A percentile compares a stretch with the other conserved stretches of the same genome.
Conservation (phyloP, 2,888 invertebrate species). For the Deladenus siricidicola region DNA sequence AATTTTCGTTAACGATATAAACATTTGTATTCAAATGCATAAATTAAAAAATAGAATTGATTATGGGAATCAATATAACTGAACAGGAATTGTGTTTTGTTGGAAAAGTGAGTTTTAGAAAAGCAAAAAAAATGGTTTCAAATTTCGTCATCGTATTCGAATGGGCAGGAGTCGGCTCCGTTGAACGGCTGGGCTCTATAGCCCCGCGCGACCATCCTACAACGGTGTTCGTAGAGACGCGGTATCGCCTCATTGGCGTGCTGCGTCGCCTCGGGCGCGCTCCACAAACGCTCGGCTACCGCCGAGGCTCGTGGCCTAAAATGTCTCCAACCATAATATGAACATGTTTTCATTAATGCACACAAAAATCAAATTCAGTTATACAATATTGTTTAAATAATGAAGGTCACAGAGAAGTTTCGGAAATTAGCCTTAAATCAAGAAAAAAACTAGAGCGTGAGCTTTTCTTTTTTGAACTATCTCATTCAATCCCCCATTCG, state of each 20-base stretch:
- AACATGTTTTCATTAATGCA: not conserved
- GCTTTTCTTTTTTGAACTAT: too few species aligned
- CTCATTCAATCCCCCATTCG: too few species aligned
- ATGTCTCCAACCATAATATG: too few species aligned
- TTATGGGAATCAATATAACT: too few species aligned
- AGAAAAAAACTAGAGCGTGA: too few species aligned
- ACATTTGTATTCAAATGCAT: too few species aligned
- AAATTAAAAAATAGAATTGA: too few species aligned
- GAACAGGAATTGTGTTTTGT: too few species aligned
- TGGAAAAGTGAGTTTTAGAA: too few species aligned
- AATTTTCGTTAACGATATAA: too few species aligned
- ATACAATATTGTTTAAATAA: not conserved
- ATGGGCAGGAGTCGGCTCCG: conserved; percentile 26
- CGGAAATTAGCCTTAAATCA: too few species aligned
- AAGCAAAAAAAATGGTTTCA: too few species aligned
- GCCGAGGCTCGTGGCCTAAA: conserved; percentile 71
- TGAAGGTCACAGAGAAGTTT: not conserved
- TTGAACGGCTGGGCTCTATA: conserved; percentile 39
- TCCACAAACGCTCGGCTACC: conserved; percentile 78
- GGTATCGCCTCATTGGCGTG: conserved; percentile 58
- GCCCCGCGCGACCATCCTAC: conserved; percentile 66
- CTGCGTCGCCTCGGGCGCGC: conserved; percentile 55
- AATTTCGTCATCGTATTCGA: conserved; percentile 15
- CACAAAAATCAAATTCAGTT: not conserved
- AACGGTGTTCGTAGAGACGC: conserved; percentile 68